Conservation (phyloP, 2,797 vertebrate genomes). For the Bucorvus abyssinicus region DNA sequence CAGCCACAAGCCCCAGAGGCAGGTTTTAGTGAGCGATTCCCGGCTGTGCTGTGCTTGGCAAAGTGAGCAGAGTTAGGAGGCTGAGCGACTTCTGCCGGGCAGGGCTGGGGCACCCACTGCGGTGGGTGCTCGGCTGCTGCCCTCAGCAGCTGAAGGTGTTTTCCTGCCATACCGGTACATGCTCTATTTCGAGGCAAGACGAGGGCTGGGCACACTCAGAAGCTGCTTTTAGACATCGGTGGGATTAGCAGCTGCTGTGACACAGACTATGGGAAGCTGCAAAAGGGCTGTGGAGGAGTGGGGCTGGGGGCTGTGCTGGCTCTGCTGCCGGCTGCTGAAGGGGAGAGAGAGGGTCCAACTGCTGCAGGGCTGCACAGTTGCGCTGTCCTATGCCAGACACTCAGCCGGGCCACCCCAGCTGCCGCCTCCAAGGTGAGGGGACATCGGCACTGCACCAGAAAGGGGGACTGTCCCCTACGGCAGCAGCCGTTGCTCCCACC, state of each 20-base stretch:
- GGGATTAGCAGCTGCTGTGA: background rate
- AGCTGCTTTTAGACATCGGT: background rate
- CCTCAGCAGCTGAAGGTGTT: background rate
- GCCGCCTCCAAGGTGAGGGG: background rate
- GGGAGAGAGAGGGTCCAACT: background rate
- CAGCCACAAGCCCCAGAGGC: background rate
- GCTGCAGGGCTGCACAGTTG: fast-evolving
- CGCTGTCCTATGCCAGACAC: background rate
- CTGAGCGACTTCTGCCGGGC: background rate
- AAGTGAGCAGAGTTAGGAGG: background rate
- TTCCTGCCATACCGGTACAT: background rate
- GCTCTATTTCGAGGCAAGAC: background rate
- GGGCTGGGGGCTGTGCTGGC: background rate
- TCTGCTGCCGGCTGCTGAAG: background rate
- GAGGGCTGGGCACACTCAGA: background rate
- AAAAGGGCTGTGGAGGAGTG: background rate
- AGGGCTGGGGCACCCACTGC: background rate
- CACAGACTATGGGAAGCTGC: background rate
- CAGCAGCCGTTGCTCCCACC: background rate
- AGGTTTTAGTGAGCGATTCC: background rate
- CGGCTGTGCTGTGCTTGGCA: background rate
- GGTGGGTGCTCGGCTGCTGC: background rate
- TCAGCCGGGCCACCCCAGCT: background rate
- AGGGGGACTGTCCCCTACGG: background rate
- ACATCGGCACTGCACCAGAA: background rate